Percentiles rank a stretch among this genome's conserved stretches.
Evolutionary conservation across 1,140 invertebrate genomes (phyloP).

Genomic region (Daktulosphaira vitifoliae): DNA sequence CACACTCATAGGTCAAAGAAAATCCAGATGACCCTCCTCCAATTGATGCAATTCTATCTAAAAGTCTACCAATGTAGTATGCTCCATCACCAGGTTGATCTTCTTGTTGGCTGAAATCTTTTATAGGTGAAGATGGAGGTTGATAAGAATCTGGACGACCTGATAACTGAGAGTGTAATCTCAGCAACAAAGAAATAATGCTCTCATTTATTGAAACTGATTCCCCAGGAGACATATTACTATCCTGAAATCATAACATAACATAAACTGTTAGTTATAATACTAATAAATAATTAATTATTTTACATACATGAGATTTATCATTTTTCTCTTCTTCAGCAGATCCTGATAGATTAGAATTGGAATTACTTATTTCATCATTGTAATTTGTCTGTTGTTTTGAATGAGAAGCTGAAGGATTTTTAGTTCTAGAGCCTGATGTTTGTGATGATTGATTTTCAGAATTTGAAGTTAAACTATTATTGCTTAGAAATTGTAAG

Average conservation of each 20-base stretch:
- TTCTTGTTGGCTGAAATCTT: neutral
- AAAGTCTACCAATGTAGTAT: neutral
- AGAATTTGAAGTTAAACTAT: too few relatives aligned
- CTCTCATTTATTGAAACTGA: constrained; percentile 67
- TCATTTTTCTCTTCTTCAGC: neutral
- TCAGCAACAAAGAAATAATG: constrained; percentile 81
- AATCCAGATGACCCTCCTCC: neutral
- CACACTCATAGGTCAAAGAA: neutral
- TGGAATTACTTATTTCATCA: neutral
- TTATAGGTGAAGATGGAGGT: constrained; percentile 38
- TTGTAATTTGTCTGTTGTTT: neutral
- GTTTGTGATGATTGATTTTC: neutral
- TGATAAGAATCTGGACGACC: constrained; percentile 70
- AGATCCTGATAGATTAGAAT: neutral
- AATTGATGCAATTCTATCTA: neutral
- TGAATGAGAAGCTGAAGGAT: neutral
- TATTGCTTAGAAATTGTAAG: constrained; percentile 9
- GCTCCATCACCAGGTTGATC: neutral
- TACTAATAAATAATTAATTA: too few relatives aligned
- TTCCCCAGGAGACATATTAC: neutral
- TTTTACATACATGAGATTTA: too few relatives aligned
- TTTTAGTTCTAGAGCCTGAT: too few relatives aligned
- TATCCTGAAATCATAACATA: too few relatives aligned
- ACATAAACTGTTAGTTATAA: too few relatives aligned
- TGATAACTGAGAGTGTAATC: constrained; percentile 84